A percentile compares a stretch with the other conserved stretches of the same genome.
These are phyloP conservation scores for Drosophila robusta DNA, from an alignment of 2,888 invertebrate species.

Conservation along the genomic window DNA sequence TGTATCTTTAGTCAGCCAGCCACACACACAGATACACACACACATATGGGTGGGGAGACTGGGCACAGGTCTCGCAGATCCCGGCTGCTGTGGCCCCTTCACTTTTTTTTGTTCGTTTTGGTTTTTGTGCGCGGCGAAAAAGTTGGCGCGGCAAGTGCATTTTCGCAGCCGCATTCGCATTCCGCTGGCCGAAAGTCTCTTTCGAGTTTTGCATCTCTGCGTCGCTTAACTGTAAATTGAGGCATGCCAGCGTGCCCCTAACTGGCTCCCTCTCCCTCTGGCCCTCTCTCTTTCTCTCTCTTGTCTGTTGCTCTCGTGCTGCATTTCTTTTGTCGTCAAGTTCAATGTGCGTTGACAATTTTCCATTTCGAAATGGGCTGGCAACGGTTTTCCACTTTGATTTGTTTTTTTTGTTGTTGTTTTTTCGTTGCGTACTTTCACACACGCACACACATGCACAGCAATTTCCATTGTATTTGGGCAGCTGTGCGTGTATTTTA, in stretches of 20 bases:
- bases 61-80: conserved; percentile 43
- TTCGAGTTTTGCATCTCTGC: conserved; percentile 74
- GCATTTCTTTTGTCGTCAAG: conserved; percentile 73
- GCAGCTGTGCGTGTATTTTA: conserved; percentile 73
- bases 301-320: conserved; percentile 3
- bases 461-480: conserved; percentile 63
- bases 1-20: conserved; percentile 25
- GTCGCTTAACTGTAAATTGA: conserved; percentile 76
- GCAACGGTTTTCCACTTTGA: conserved; percentile 63
- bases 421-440: conserved; percentile 54
- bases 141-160: conserved; percentile 78
- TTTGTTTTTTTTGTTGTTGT: conserved; percentile 12
- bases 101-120: conserved; percentile 58
- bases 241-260: conserved; percentile 46
- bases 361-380: conserved; percentile 72
- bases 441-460: conserved; percentile 33
- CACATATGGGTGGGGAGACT: conserved; percentile 5
- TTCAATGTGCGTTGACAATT: conserved; percentile 82
- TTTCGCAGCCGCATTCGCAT: conserved; percentile 69
- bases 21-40: conserved; percentile 14
- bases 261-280: conserved; percentile 2
- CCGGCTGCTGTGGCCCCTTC: conserved; percentile 67
- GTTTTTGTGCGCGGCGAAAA: conserved; percentile 51
- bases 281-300: neutral
- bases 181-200: conserved; percentile 76